Evolutionary conservation across 2,113 vertebrate genomes (phyloP), one percentile per base, ranked within the genome.

Genomic region (Macquaria ambigua): DNA sequence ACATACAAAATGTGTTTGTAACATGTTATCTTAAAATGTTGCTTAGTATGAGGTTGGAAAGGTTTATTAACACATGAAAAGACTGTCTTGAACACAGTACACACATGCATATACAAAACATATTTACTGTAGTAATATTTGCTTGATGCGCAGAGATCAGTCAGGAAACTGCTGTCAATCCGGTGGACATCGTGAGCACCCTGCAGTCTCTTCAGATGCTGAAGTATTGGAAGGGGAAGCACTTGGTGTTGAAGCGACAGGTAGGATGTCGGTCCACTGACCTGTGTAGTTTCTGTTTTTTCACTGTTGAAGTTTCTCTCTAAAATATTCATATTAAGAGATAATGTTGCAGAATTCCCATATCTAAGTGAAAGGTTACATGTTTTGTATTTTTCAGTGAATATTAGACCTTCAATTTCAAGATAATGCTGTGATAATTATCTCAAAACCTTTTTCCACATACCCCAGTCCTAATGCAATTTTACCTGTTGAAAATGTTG

Each of bases 191-290:
- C 1, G 98, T 99, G 64, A 99, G 98, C 95, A 99, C 98, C 0
- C 95, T 99, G 93, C 98, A 99, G 95, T 98, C 98, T 0, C 97
- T 99, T 64, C 98, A 99, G 96, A 99, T 99, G 98, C 97, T 99
- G 66, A 99, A 99, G 84, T 99, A 99, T 87, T 99, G 98, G 98
- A 99, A 99, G 85, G 98, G 98, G 79, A 99, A 99, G 59, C 98
- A 99, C 91, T 93, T 99, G 81, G 98, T 99, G 64, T 94, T 99
- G 79, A 99, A 99, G 89, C 96, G 98, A 96, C 98, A 99, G 97
- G 98, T 98, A 92, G 93, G 93, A 31, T 28, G 16, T 1, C 14
- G 4, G 1, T 20, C 21, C 1, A 0, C 16, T 0, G 12, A 2
- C 21, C 34, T 15, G 0, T 63, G 5, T 61, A n/a, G 12, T 4